Evolutionary conservation across 2,113 vertebrate species (phyloP), one percentile per base, ranked within the genome.

Genomic region (Danio rerio): DNA sequence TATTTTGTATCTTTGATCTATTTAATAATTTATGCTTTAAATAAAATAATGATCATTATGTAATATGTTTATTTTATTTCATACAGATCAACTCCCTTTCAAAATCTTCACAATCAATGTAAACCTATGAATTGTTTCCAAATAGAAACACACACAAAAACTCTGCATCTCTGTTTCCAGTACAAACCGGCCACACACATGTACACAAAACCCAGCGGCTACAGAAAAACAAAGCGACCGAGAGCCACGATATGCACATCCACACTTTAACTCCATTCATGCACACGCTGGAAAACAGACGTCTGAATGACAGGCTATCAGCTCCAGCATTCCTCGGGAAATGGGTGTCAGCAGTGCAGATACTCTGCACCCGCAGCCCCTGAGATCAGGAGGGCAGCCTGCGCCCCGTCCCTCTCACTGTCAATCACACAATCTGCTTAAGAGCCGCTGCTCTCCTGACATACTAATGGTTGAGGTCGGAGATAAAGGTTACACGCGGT

Each of bases 331-430:
- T 85, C 75, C 81, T 74, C 75, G 82, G 84, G 84, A 82, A 82
- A 82, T 82, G 75, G 66, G 68, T 79, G 81, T 82, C 84, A 82
- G 76, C 53, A 66, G 50, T 71, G 63, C 71, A 81, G 79, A 84
- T 83, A 83, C 69, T 62, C 69, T 0, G 13, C 68, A 71, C 77
- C 82, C 75, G 9, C 74, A 78, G 82, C 43, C 68, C 55, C 31
- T 62, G 61, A 82, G 74, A 82, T 74, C 61, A 79, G 62, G 61
- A 65, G 76, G 61, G 61, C 61, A 53, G 76, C 43, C 53, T 8
- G 21, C 56, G 3, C 0, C 15, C 77, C 77, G 47, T 43, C 77
- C 47, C 6, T 21, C 49, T 42, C 40, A 13, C 77, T 79, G 77
- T 79, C 77, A 79, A 79, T 79, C 77, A 79, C 77, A 66, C 61